Conservation (phyloP, 1,140 invertebrate genomes). For the Sminthurides bifidus region DNA sequence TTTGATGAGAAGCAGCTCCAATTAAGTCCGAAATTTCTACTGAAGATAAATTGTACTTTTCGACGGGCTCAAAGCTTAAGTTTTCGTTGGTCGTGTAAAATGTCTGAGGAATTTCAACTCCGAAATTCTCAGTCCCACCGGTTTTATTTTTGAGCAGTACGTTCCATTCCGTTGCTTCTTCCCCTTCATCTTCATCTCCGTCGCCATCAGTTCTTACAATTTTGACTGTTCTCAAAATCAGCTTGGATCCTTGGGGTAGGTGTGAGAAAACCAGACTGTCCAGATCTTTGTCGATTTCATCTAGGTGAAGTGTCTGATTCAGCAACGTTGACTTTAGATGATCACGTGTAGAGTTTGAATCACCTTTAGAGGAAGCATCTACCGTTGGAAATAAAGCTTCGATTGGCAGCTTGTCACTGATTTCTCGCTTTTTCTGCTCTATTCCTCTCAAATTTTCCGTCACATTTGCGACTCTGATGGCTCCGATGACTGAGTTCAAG, state of each 20-base stretch:
- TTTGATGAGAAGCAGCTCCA: slow-evolving; percentile 16
- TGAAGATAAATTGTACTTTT: too few relatives aligned
- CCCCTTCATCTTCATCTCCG: slow-evolving; percentile 12
- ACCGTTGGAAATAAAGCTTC: too few relatives aligned
- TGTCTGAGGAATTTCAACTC: not conserved
- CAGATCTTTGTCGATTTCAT: slow-evolving; percentile 22
- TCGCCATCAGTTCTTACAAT: slow-evolving; percentile 21
- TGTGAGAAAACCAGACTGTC: slow-evolving; percentile 29
- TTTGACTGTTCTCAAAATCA: slow-evolving; percentile 27
- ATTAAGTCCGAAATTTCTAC: slow-evolving; percentile 16
- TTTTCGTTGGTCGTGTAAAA: not conserved
- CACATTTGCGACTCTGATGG: too few relatives aligned
- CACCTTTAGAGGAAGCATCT: too few relatives aligned
- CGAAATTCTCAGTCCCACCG: not conserved
- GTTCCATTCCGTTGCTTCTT: slow-evolving; percentile 1
- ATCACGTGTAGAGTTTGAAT: too few relatives aligned
- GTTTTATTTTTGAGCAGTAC: not conserved
- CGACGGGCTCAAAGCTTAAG: not conserved
- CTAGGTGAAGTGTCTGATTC: slow-evolving; percentile 27
- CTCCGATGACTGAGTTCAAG: too few relatives aligned
- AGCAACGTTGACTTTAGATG: slow-evolving; percentile 16
- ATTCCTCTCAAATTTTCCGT: too few relatives aligned
- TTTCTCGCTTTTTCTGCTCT: too few relatives aligned
- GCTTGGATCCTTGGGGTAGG: slow-evolving; percentile 30
- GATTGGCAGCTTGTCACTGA: too few relatives aligned